These are phyloP conservation scores for Cyphomyrus plagiostoma DNA, from an alignment of 2,113 vertebrate genomes.

Conservation along the genomic window DNA sequence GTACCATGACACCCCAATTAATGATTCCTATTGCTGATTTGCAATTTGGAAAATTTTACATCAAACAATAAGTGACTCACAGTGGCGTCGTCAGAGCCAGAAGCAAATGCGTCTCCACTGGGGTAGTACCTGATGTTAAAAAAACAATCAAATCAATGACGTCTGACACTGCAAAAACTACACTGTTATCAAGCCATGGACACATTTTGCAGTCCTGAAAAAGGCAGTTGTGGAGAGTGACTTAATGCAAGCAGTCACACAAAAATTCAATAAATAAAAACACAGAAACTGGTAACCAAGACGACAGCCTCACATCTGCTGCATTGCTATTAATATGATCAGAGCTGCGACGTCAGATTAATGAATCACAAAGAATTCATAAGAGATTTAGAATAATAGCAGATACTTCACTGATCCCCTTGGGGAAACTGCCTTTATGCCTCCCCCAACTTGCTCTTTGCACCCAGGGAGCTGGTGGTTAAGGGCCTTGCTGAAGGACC, in stretches of 20 bases:
- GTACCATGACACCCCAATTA: not conserved
- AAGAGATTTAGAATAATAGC: not conserved
- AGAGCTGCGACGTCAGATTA: not conserved
- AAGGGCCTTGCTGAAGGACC: too few species aligned
- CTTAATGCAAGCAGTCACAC: not conserved
- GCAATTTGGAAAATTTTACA: not conserved
- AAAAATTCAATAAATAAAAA: not conserved
- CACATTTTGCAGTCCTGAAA: not conserved
- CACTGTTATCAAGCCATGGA: not conserved
- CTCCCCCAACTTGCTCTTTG: too few species aligned
- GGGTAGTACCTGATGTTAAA: constrained; percentile 81
- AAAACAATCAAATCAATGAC: not conserved
- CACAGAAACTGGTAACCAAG: not conserved
- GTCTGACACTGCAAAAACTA: not conserved
- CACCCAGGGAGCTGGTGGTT: too few species aligned
- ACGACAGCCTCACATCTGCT: not conserved
- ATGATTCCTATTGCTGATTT: not conserved
- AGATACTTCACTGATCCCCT: too few species aligned
- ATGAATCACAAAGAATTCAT: not conserved
- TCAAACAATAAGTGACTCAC: constrained; percentile 60
- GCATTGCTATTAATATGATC: not conserved
- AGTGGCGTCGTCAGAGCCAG: constrained; percentile 93
- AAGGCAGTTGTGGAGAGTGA: not conserved
- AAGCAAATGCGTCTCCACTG: constrained; percentile 97
- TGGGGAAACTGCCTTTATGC: too few species aligned